Percentiles rank a stretch among this genome's conserved stretches.
Conservation (phyloP, 64 coral and sea anemone genomes). For the Stichodactyla mertensii region DNA sequence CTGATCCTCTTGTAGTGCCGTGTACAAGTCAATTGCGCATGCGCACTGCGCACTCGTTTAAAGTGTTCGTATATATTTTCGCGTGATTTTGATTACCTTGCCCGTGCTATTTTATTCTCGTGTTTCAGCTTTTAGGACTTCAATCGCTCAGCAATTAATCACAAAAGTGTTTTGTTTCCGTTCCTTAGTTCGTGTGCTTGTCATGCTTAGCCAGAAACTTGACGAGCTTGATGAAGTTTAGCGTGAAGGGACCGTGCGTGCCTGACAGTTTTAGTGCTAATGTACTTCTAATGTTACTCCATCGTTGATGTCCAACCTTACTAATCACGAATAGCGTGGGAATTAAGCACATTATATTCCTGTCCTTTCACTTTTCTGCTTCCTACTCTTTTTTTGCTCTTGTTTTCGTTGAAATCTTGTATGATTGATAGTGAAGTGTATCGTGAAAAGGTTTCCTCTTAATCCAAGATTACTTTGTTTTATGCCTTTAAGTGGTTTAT, state of each 20-base stretch:
- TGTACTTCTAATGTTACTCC: neutral
- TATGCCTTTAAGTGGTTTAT: neutral
- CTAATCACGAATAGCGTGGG: neutral
- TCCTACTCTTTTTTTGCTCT: neutral
- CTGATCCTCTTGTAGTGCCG: too few relatives aligned
- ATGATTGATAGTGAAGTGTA: too few relatives aligned
- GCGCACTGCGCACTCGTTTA: too few relatives aligned
- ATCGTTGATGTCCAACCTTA: neutral
- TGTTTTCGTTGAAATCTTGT: too few relatives aligned
- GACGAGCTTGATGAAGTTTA: conserved; percentile 1
- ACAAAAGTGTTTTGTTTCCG: neutral
- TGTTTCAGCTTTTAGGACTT: neutral
- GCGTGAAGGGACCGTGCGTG: neutral
- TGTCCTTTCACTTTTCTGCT: neutral
- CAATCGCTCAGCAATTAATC: neutral
- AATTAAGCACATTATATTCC: neutral
- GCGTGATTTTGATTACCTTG: neutral
- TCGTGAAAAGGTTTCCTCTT: neutral
- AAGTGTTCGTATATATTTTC: neutral
- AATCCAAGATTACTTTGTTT: neutral
- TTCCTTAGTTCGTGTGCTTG: neutral
- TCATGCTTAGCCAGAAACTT: neutral
- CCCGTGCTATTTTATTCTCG: neutral
- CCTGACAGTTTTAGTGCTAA: neutral
- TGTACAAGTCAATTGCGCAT: too few relatives aligned